Evolutionary conservation across 2,888 invertebrate genomes (phyloP), one percentile per base, ranked within the genome.

Genomic region (Oscheius sp.): DNA sequence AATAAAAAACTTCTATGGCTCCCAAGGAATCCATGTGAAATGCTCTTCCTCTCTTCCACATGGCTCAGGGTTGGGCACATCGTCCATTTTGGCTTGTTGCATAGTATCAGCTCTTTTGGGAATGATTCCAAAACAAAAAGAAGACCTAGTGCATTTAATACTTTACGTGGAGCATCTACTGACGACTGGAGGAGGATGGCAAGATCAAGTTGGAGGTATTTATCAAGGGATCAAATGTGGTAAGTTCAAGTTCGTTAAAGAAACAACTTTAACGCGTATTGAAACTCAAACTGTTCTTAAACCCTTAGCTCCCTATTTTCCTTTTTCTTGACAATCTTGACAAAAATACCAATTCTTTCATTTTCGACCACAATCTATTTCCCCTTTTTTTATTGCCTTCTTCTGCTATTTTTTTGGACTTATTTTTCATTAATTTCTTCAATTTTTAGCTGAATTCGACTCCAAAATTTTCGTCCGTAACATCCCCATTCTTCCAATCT

Each of bases 151-250:
- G 32, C 88, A 89, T 78, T 86, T 86, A 57, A 88, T 89, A 2
- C 78, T 89, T 14, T 86, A 87, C 71, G 83, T 89, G 30, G 89
- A 89, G 73, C 89, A 89, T 78, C 75, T 89, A 74, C 80, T 89
- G 77, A 89, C 89, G 2, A 89, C 89, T 6, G 89, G 89, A 2
- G 90, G 90, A 1, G 90, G 90, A 0, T 90, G 90, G 90, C 90
- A 90, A 82, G 90, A 90, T 67, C 76, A 77, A 54, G 72, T 89
- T 1, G 89, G 89, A 20, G 89, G 89, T 0, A 75, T 89, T 12
- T 80, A 85, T 36, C 87, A 87, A 1, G 89, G 89, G 1, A 73
- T 89, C 32, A 88, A 87, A 64, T 78, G 87, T 33, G 88, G 88
- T 14, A 77, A 38, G 38, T 6, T n/a, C 2, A 36, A 2, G 9